Evolutionary conservation across 2,797 vertebrate species (phyloP).

Genomic region (Cuculus canorus): DNA sequence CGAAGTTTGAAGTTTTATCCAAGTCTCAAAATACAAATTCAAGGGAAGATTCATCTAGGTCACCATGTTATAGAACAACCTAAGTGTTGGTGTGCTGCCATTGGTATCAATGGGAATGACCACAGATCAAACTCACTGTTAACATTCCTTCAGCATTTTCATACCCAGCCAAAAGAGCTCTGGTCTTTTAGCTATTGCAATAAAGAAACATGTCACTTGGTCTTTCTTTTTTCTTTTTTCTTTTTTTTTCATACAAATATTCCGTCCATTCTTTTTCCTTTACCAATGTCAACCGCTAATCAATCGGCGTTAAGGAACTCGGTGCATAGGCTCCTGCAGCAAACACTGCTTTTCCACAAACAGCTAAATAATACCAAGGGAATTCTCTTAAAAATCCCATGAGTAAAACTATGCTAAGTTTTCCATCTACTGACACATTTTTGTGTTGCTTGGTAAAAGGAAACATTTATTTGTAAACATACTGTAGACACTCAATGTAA

Average conservation of each 20-base stretch:
- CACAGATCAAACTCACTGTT: not conserved
- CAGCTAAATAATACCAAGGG: not conserved
- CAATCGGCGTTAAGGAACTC: not conserved
- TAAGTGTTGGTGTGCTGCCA: not conserved
- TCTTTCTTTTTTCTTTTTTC: not conserved
- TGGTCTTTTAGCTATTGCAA: not conserved
- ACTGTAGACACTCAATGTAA: not conserved
- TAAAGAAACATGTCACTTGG: not conserved
- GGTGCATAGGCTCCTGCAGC: not conserved
- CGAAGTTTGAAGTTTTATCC: not conserved
- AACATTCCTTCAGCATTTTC: slow-evolving; percentile 1
- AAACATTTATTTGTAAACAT: not conserved
- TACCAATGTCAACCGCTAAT: not conserved
- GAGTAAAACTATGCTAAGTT: not conserved
- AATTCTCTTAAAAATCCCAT: not conserved
- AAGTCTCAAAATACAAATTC: not conserved
- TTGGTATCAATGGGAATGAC: not conserved
- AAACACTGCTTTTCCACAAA: not conserved
- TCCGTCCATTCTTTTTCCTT: not conserved
- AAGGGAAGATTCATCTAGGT: not conserved
- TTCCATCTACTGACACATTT: not conserved
- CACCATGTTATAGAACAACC: not conserved
- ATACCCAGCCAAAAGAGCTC: not conserved
- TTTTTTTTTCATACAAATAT: not conserved
- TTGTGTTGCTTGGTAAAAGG: not conserved